Evolutionary conservation across 2,113 vertebrate genomes (phyloP), one percentile per base, ranked within the genome.

Genomic region (Dendrocopos noguchii): DNA sequence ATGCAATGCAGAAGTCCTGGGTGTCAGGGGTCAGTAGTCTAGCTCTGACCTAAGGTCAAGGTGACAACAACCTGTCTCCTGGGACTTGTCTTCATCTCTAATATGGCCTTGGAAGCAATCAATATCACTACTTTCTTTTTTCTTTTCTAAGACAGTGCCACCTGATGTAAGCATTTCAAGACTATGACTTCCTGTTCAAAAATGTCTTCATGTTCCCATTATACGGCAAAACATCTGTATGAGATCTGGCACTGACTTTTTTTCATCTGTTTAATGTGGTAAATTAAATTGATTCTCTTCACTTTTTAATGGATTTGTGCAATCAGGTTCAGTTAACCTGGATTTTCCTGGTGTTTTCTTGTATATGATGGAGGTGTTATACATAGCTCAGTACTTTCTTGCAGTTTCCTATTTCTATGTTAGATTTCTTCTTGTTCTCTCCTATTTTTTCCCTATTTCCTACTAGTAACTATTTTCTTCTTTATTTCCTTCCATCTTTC

Each of bases 11-110:
- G 90, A 95, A 97, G 97, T 92, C 83, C 92, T 95, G 46, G 52
- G 87, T 97, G 97, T 97, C 97, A 97, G 94, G 97, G 98, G 98
- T 98, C 97, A 96, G 94, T 94, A 96, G 93, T 97, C 97, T 97
- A 96, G 98, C 93, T 97, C 97, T 97, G 98, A 98, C 97, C 97
- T 98, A 99, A 98, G 98, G 98, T 98, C 99, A 99, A 99, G 98
- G 98, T 98, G 98, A 98, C 96, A 97, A 98, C 97, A 95, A 95
- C 96, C 92, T 96, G 89, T 94, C 98, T 98, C 97, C 70, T 74
- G 97, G 96, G 97, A 96, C 95, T 95, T 97, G 97, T 97, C 97
- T 98, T 98, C 98, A 97, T 98, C 97, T 98, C 97, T 97, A 97
- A 98, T 95, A 94, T 97, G 98, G 97, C 98, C 98, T 98, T 98